These are phyloP conservation scores for Holothuria scabra DNA, from an alignment of 53 echinoderm and acorn worm species.

Conservation along the genomic window DNA sequence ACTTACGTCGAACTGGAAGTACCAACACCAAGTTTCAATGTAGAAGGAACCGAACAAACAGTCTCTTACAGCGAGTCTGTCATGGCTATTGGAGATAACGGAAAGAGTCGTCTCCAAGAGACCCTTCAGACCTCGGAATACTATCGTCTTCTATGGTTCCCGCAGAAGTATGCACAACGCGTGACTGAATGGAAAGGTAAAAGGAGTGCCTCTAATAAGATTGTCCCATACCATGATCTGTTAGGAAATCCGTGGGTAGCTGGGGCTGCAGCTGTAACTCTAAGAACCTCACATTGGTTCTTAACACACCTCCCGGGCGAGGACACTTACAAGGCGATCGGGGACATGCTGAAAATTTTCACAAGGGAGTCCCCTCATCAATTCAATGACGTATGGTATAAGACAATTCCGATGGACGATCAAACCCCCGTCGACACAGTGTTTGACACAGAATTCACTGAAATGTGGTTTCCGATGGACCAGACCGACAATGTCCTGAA, in stretches of 20 bases:
- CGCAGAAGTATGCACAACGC: conserved; percentile 35
- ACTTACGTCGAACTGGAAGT: conserved; percentile 32
- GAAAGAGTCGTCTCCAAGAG: not conserved
- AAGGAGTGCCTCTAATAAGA: not conserved
- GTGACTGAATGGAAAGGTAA: conserved; percentile 37
- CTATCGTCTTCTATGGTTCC: conserved; percentile 13
- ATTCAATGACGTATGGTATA: conserved; percentile 41
- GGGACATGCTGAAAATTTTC: conserved; percentile 11
- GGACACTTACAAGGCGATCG: conserved; percentile 20
- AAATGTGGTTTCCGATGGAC: conserved; percentile 48
- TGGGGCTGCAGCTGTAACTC: not conserved
- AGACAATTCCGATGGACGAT: conserved; percentile 28
- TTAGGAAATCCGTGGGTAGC: not conserved
- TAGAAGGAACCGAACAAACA: conserved; percentile 25
- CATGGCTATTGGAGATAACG: not conserved
- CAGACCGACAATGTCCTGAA: conserved; percentile 32
- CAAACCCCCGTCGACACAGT: conserved; percentile 7
- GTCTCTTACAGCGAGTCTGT: conserved; percentile 18
- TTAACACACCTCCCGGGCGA: not conserved
- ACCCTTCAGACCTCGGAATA: conserved; percentile 21
- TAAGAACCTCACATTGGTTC: not conserved
- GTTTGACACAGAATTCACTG: conserved; percentile 40
- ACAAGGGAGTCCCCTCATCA: not conserved
- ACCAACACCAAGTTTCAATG: conserved; percentile 29
- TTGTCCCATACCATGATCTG: not conserved